Evolutionary conservation across 1,140 invertebrate species (phyloP).

Genomic region (Drosophila azteca): DNA sequence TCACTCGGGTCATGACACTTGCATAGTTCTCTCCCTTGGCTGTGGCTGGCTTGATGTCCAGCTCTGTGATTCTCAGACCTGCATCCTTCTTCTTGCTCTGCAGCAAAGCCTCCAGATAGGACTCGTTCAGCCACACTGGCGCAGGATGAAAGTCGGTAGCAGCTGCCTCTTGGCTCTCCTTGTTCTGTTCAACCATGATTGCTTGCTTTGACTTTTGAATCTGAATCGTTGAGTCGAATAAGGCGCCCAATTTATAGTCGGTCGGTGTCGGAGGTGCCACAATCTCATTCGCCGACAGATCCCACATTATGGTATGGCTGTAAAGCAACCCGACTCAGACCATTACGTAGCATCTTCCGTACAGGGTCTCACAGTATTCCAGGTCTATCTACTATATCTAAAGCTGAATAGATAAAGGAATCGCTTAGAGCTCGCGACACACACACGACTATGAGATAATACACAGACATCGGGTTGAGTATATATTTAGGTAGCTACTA

Average conservation of each 20-base stretch:
- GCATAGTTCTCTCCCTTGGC: conserved; percentile 82
- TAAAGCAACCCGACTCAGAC: conserved; percentile 43
- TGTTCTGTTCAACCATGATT: conserved; percentile 55
- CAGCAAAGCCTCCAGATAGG: conserved; percentile 66
- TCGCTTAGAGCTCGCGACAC: conserved; percentile 3
- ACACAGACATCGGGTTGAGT: background rate
- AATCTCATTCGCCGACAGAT: conserved; percentile 12
- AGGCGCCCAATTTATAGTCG: conserved; percentile 47
- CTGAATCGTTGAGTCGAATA: conserved; percentile 6
- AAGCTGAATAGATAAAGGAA: conserved; percentile 30
- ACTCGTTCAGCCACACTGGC: conserved; percentile 64
- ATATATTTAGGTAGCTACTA: too few species aligned
- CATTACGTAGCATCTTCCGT: conserved; percentile 14
- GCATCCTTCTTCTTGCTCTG: conserved; percentile 54
- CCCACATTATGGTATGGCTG: conserved; percentile 32
- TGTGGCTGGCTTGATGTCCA: conserved; percentile 72
- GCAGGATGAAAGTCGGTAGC: conserved; percentile 53
- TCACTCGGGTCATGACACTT: conserved; percentile 76
- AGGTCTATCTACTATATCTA: background rate
- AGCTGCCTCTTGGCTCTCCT: conserved; percentile 12
- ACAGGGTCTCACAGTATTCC: background rate
- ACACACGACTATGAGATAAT: conserved; percentile 8
- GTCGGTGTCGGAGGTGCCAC: background rate
- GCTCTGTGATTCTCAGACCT: conserved; percentile 39
- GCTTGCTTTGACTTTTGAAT: conserved; percentile 3